Evolutionary conservation across 2,113 vertebrate genomes (phyloP), one percentile per base, ranked within the genome.

Genomic region (Laticauda laticaudata): DNA sequence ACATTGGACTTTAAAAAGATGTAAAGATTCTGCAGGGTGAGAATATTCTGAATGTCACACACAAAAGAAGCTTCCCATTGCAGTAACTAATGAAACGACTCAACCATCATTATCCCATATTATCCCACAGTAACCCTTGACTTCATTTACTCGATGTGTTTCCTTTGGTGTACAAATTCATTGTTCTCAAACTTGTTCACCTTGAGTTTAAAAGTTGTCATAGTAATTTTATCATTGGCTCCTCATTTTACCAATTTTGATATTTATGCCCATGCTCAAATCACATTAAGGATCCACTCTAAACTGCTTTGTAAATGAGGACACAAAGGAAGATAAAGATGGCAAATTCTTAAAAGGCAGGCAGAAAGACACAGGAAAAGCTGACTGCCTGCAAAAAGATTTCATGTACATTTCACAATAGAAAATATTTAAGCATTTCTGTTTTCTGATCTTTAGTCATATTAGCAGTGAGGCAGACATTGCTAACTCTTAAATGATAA

Each of bases 1-100:
- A 92, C 2, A 91, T 43, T 43, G 87, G 55, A 94, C 89, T 93
- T 90, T 89, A 39, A 55, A 90, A 88, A 39, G 56, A 39, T 39
- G 34, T 7, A 26, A 87, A 95, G 14, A 45, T 88, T 90, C 21
- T 12, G 85, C 4, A 29, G 6, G 3, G 57, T 53, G 26, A 34
- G 9, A 90, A 51, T 4, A 53, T 69, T 90, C 89, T 53, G 51
- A 53, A 55, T 39, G 21, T 34, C 20, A 15, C 24, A 14, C 23
- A 90, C 29, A 90, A 48, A 3, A 90, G 29, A 34, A 75, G 34
- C 20, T 54, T 39, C 29, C 51, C 1, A 81, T 39, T 39, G n/a
- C 51, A 54, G 39, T 90, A 75, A 53, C n/a, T 26, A 26, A 18
- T 51, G 45, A 90, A 90, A 59, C 59, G 55, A 43, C 43, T n/a